Evolutionary conservation across 2,888 invertebrate species (phyloP), one percentile per base, ranked within the genome.

Genomic region (Epinotia ramella): DNA sequence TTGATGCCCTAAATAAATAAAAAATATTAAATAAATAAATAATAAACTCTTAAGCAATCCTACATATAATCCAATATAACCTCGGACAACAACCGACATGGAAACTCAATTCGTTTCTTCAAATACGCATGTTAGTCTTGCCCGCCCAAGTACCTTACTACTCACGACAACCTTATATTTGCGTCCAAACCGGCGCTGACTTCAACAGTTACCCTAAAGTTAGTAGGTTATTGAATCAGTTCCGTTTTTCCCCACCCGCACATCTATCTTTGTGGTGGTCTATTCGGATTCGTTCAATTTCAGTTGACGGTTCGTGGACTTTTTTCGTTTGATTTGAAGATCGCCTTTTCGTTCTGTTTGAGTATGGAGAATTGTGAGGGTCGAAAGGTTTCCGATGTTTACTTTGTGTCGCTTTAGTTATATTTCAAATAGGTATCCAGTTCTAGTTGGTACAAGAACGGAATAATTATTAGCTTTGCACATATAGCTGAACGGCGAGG

Each of bases 31-130:
- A n/a, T n/a, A n/a, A n/a, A n/a, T n/a, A n/a, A 67, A 67, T 56
- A n/a, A 57, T 57, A 18, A 65, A 59, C 28, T 33, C 28, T 33
- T 33, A 66, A 73, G 46, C 59, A 46, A 73, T 33, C 33, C 59
- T 70, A 44, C 57, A 63, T 46, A 70, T 74, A 59, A 73, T 40
- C 57, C 65, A 69, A 74, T 74, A 65, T 69, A 65, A 18, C 59
- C 63, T 62, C 62, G 20, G 57, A 67, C 73, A 65, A 70, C 74
- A 65, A 64, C 57, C 78, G 77, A 82, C 85, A 85, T 81, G 84
- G 83, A 82, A 84, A 84, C 82, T 82, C 86, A 82, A 84, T 85
- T 83, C 81, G 77, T 75, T 60, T 68, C 44, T 63, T n/a, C 70
- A 74, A 70, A 74, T 65, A 74, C 64, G 67, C 28, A 62, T 69